Base-by-base conservation (phyloP, 2,113 vertebrate species). In the Zingel zingel region DNA sequence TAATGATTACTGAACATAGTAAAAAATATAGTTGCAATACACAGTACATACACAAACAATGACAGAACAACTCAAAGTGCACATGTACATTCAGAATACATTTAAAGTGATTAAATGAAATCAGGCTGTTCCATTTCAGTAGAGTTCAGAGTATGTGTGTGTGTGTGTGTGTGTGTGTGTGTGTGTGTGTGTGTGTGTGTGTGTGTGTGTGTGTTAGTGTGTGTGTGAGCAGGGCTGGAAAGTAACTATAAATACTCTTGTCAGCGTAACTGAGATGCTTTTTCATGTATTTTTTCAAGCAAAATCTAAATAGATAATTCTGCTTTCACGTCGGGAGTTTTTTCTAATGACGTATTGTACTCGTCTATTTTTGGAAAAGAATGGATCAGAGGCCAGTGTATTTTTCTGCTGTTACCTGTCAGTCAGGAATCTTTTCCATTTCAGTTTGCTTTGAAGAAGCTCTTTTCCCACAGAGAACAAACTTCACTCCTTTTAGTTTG, bases 241-340 rank as follows among this genome's bases (percentile, higher is more conserved):
- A 68, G 21, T 27, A 11, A 21, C 81, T 88, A 88, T 82, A 68
- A 85, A 88, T 88, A 82, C 27, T 72, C 48, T 25, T 62, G 59
- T 82, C 79, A 30, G 16, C 10, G 39, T 65, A 27, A 43, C 54
- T 19, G 33, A 57, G 61, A 58, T 23, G 64, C 33, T 39, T 57
- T 73, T 63, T 80, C 23, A 50, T 61, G 54, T 36, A 0, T 45
- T 62, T 63, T 14, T 66, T 23, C 2, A 0, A 58, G 33, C 23
- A 8, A 74, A 39, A 50, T 57, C 48, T 66, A 47, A 72, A 80
- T 58, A 54, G 71, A 85, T 66, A 6, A 59, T 39, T 76, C 8
- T 70, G 16, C 61, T 53, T 25, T 78, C 61, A 67, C 7, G 7
- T 73, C 68, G 50, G 56, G 43, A 53, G 43, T 30, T 47, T 65